Percentiles rank a stretch among this genome's conserved stretches.
Evolutionary conservation across 2,888 invertebrate species (phyloP).

Genomic region (Mallateleia sp.): DNA sequence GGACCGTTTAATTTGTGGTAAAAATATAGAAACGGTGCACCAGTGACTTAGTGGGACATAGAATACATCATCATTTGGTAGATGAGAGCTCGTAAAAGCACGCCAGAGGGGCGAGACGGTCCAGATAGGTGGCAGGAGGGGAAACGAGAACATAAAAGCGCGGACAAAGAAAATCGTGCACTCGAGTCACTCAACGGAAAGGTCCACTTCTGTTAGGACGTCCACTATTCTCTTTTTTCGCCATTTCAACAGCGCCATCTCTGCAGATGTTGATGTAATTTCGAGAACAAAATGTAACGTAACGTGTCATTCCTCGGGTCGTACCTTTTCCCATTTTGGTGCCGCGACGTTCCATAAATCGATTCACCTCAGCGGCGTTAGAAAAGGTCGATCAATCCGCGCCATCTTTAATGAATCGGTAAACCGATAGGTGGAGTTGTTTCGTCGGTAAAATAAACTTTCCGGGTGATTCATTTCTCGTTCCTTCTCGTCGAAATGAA

Average conservation of each 20-base stretch:
- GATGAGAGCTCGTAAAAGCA: conserved; percentile 73
- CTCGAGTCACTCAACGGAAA: conserved; percentile 63
- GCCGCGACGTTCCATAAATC: not conserved
- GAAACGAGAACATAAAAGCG: conserved; percentile 89
- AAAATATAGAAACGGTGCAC: conserved; percentile 48
- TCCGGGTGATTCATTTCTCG: conserved; percentile 16
- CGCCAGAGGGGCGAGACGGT: conserved; percentile 76
- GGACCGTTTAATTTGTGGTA: conserved; percentile 28
- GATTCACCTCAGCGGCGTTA: not conserved
- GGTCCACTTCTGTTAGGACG: conserved; percentile 61
- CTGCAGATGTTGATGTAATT: conserved; percentile 41
- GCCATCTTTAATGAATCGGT: not conserved
- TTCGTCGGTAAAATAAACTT: conserved; percentile 17
- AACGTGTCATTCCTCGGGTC: conserved; percentile 31
- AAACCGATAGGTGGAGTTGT: conserved; percentile 21
- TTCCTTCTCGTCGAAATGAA: conserved; percentile 30
- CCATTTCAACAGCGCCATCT: conserved; percentile 50
- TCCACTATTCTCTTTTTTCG: conserved; percentile 52
- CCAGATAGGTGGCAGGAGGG: conserved; percentile 81
- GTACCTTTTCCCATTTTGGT: not conserved
- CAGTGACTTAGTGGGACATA: conserved; percentile 66
- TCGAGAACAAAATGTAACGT: conserved; percentile 34
- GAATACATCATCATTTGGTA: conserved; percentile 63
- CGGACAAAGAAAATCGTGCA: conserved; percentile 74
- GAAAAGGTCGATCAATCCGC: conserved; percentile 2